A percentile compares a stretch with the other conserved stretches of the same genome.
Conservation (phyloP, 1,140 invertebrate genomes). For the Neotoxoptera formosana region DNA sequence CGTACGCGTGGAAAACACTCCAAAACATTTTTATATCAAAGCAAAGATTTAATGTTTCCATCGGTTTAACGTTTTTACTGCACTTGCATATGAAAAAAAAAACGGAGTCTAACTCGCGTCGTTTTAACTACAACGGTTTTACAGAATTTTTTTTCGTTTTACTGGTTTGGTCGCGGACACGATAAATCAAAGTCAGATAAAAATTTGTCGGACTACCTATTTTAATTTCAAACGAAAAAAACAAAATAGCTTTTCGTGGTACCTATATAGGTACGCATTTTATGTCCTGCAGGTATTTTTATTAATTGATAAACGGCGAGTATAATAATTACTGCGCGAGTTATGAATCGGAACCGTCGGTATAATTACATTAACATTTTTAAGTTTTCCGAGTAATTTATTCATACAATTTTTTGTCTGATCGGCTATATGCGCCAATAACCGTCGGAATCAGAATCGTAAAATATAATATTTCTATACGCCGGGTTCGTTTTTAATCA, state of each 20-base stretch:
- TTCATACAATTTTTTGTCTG: neutral
- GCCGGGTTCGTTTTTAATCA: neutral
- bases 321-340: neutral
- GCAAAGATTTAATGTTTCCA: neutral
- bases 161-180: neutral
- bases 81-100: neutral
- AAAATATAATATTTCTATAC: neutral
- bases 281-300: conserved; percentile 14
- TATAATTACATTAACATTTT: neutral
- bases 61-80: neutral
- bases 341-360: neutral
- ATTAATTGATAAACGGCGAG: conserved; percentile 28
- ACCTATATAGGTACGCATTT: neutral
- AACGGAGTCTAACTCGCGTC: neutral
- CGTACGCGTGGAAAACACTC: neutral
- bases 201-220: neutral
- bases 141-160: neutral
- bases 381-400: neutral
- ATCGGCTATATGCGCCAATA: neutral
- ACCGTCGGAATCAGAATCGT: neutral
- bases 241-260: neutral
- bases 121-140: neutral
- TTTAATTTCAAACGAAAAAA: neutral
- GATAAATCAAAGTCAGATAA: neutral
- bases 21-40: neutral